These are phyloP conservation scores for Psilanteris sp. DNA, from an alignment of 1,140 invertebrate species.

Conservation along the genomic window DNA sequence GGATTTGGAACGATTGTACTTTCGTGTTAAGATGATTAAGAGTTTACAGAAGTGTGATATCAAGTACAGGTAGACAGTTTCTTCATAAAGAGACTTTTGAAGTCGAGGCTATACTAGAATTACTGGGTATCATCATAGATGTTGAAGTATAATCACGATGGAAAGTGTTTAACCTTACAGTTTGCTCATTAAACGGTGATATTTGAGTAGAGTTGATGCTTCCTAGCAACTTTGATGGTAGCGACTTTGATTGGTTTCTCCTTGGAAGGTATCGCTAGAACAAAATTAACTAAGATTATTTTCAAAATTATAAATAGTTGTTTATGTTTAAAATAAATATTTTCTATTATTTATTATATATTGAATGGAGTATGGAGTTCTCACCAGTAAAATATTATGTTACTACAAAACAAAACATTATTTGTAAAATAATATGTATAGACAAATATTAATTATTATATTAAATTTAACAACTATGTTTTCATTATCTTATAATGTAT, in stretches of 20 bases:
- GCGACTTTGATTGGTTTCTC: conserved; percentile 30
- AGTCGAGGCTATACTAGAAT: conserved; percentile 86
- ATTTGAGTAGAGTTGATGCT: conserved; percentile 20
- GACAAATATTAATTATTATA: too few relatives aligned
- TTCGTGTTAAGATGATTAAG: not conserved
- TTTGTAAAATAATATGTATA: too few relatives aligned
- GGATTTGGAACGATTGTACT: not conserved
- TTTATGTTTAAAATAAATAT: too few relatives aligned
- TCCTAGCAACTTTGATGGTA: conserved; percentile 8
- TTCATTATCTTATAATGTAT: too few relatives aligned
- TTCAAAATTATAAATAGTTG: too few relatives aligned
- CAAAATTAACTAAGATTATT: too few relatives aligned
- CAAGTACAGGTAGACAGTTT: conserved; percentile 70
- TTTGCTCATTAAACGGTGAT: conserved; percentile 13
- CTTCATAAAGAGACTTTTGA: conserved; percentile 80
- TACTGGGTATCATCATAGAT: conserved; percentile 66
- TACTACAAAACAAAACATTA: too few relatives aligned
- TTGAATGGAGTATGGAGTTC: too few relatives aligned
- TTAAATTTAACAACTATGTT: too few relatives aligned
- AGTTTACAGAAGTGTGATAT: conserved; percentile 79
- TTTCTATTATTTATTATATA: too few relatives aligned
- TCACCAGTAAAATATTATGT: too few relatives aligned
- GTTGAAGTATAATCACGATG: conserved; percentile 4
- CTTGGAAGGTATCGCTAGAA: conserved; percentile 27
- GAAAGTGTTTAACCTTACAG: not conserved